phyloP scores from a whole-genome alignment of 2,113 vertebrate species.

The Antigone vipio region DNA sequence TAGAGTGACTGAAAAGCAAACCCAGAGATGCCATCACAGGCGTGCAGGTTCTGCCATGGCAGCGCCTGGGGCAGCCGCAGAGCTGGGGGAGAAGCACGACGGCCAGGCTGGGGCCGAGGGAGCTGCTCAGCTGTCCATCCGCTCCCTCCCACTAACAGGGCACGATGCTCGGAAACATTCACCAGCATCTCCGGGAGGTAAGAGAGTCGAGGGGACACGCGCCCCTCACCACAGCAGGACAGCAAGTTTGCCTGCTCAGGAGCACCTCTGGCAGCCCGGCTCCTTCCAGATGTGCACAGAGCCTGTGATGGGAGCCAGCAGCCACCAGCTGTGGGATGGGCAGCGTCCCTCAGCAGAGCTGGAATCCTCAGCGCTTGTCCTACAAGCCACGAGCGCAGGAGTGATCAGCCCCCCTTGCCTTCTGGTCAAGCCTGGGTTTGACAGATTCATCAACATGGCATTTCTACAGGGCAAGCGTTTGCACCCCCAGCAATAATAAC shows the following conservation, averaged over 20 bases:
- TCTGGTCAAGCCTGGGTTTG: background rate
- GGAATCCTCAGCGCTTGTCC: background rate
- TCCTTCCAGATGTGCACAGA: background rate
- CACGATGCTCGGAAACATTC: background rate
- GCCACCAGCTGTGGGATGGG: background rate
- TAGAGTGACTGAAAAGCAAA: background rate
- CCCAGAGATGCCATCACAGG: background rate
- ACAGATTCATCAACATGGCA: background rate
- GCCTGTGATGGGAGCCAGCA: background rate
- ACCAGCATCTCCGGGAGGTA: background rate
- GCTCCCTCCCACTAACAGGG: background rate
- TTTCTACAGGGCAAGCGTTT: background rate
- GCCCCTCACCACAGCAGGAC: background rate
- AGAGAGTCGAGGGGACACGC: background rate
- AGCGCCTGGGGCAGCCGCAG: background rate
- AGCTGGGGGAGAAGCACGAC: background rate
- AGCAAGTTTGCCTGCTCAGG: background rate
- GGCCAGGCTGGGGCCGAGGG: background rate
- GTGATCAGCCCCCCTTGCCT: background rate
- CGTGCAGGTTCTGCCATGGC: background rate
- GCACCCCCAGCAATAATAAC: background rate
- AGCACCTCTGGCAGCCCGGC: background rate
- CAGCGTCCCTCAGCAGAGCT: background rate
- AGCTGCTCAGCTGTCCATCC: background rate
- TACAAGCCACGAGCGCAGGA: accelerated